A percentile compares a stretch with the other conserved stretches of the same genome.
These are phyloP conservation scores for Junonia oenone DNA, from an alignment of 2,888 invertebrate species.

Conservation along the genomic window DNA sequence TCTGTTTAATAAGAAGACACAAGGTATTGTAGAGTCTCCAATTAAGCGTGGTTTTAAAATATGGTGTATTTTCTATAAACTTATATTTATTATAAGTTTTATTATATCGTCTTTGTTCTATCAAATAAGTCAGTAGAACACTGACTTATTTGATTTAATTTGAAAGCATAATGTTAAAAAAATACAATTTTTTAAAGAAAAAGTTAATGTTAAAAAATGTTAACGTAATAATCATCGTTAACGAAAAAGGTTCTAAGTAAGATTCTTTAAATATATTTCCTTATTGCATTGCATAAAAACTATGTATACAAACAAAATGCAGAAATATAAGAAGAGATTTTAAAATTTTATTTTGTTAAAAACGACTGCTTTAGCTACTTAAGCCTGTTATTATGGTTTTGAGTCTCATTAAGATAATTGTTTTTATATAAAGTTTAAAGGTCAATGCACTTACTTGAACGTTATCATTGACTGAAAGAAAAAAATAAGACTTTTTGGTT, in stretches of 20 bases:
- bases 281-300: neutral
- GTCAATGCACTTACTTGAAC: constrained; percentile 9
- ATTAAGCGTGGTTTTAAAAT: too few relatives aligned
- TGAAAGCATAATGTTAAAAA: too few relatives aligned
- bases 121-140: too few relatives aligned
- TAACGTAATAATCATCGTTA: too few relatives aligned
- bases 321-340: neutral
- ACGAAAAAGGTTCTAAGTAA: neutral
- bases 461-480: constrained; percentile 2
- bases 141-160: too few relatives aligned
- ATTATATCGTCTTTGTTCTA: too few relatives aligned
- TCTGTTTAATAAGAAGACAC: too few relatives aligned
- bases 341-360: neutral
- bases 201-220: too few relatives aligned
- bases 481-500: neutral
- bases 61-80: too few relatives aligned
- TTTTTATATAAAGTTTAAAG: constrained; percentile 4
- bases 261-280: neutral
- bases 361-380: neutral
- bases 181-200: too few relatives aligned
- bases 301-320: neutral
- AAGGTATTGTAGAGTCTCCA: too few relatives aligned
- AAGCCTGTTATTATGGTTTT: neutral
- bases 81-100: too few relatives aligned
- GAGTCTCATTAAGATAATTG: neutral